phyloP scores from a whole-genome alignment of 1,140 invertebrate genomes.

The Scaptomyza montana region DNA sequence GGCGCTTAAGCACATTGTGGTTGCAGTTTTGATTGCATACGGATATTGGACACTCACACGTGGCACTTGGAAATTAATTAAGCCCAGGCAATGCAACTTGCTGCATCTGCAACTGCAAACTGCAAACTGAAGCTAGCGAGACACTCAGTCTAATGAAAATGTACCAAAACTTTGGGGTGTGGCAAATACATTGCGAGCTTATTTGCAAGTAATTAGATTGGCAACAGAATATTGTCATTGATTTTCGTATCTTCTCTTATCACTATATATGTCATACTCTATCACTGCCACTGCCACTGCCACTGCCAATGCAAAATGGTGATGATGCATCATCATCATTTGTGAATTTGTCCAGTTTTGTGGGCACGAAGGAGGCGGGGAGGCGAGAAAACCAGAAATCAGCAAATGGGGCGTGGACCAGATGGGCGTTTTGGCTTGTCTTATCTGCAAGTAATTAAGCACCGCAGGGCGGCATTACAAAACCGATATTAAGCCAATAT shows the following conservation, averaged over 20 bases:
- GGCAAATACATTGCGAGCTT: constrained; percentile 40
- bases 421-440: constrained; percentile 17
- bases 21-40: constrained; percentile 52
- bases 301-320: background rate
- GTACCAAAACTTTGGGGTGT: constrained; percentile 38
- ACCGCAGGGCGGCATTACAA: constrained; percentile 36
- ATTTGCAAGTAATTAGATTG: constrained; percentile 60
- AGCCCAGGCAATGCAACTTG: constrained; percentile 30
- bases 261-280: background rate
- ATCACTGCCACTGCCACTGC: constrained; percentile 3
- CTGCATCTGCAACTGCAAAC: constrained; percentile 15
- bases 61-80: constrained; percentile 78
- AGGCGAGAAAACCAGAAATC: too few relatives aligned
- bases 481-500: constrained; percentile 10
- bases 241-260: background rate
- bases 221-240: constrained; percentile 31
- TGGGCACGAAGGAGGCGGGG: too few relatives aligned
- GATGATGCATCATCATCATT: constrained; percentile 37
- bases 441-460: constrained; percentile 66
- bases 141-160: constrained; percentile 67
- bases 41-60: constrained; percentile 76
- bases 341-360: constrained; percentile 34
- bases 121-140: constrained; percentile 14
- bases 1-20: constrained; percentile 48
- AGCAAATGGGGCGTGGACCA: constrained; percentile 9